Conservation (phyloP, 2,888 invertebrate species). For the Cyclophora punctaria region DNA sequence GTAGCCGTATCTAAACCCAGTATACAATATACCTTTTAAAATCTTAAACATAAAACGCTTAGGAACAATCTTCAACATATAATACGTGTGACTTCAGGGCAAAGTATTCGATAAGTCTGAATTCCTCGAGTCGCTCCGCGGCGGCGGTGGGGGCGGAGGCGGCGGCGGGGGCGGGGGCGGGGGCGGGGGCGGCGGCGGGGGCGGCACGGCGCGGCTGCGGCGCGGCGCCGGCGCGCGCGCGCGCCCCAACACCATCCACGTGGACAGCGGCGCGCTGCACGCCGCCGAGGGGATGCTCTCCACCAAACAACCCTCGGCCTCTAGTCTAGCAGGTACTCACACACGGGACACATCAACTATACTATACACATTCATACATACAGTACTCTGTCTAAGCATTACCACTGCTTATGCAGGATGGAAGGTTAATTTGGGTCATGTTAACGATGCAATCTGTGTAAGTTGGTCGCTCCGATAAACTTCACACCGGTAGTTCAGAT, state of each 20-base stretch:
- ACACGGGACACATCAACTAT: not conserved
- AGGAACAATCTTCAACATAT: not conserved
- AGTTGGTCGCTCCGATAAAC: too few relatives aligned
- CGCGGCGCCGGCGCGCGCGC: conserved; percentile 78
- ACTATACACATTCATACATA: conserved; percentile 1
- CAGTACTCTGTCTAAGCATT: too few relatives aligned
- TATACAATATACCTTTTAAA: too few relatives aligned
- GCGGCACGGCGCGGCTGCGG: conserved; percentile 40
- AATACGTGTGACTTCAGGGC: conserved; percentile 70
- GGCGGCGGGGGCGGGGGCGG: conserved; percentile 64
- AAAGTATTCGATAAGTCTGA: conserved; percentile 82
- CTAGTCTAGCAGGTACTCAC: conserved; percentile 84
- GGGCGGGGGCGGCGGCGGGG: conserved; percentile 32
- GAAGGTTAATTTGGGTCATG: too few relatives aligned
- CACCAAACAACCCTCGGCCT: conserved; percentile 86
- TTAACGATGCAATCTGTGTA: too few relatives aligned
- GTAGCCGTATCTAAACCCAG: too few relatives aligned
- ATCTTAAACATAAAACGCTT: too few relatives aligned
- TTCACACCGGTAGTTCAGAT: too few relatives aligned
- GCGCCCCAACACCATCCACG: conserved; percentile 92
- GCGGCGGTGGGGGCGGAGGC: conserved; percentile 27
- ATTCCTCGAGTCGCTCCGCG: conserved; percentile 53
- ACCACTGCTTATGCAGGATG: too few relatives aligned
- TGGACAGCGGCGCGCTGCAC: conserved; percentile 86
- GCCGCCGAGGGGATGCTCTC: conserved; percentile 84